Evolutionary conservation across 2,888 invertebrate genomes (phyloP), one percentile per base, ranked within the genome.

Genomic region (Odiellus spinosus): DNA sequence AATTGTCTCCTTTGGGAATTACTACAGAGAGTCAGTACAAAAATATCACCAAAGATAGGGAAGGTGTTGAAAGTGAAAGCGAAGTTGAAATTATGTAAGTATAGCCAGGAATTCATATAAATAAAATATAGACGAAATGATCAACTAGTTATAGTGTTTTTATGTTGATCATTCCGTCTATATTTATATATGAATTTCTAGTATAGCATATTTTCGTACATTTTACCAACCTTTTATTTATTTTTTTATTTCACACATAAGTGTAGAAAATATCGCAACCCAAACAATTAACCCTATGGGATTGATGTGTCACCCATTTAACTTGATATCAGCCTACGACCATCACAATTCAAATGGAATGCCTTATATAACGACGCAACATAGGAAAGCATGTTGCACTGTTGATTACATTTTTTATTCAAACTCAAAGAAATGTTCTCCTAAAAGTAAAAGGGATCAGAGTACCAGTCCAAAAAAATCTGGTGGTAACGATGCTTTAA

Each of bases 361-460:
- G 40, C 48, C 46, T 0, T 80, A 78, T 60, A 82, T 77, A 0
- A 82, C 87, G 4, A 86, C 88, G 0, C 75, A 71, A 63, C 90
- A 90, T 45, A 15, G 38, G 59, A 68, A 76, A 43, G 62, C 67
- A 40, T 83, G 83, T 81, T 66, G 78, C 45, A 81, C 78, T 3
- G 90, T 93, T 0, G 93, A 95, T 67, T 91, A 90, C 62, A 87
- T 95, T 51, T 87, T 90, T 64, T 87, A 82, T 54, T 59, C 60
- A 18, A 56, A 59, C 12, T 26, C 26, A 8, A 26, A 26, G 8
- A 26, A 26, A 8, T 26, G 26, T 26, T 26, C 26, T 8, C 8
- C 26, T 8, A 26, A 26, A 26, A 38, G 48, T 14, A 40, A 44
- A 3, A 57, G 56, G 40, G 15, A 36, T 6, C 21, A 34, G 14